Evolutionary conservation across 2,888 invertebrate genomes (phyloP).

Genomic region (Creontiades dilutus): DNA sequence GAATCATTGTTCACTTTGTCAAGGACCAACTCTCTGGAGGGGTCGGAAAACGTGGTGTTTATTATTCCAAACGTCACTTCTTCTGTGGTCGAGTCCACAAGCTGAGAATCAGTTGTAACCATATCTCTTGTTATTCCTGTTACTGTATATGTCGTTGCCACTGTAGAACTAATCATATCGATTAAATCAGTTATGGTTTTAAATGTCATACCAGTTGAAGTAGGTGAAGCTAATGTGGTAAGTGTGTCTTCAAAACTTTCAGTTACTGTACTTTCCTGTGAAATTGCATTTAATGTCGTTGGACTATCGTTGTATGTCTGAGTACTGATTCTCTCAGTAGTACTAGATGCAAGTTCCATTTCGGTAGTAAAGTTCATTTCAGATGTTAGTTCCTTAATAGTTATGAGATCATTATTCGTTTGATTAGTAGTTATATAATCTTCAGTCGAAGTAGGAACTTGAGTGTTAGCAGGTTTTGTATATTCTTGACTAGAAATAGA

Average conservation of each 20-base stretch:
- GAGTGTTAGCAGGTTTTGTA: background rate
- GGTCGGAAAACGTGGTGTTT: background rate
- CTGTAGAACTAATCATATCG: slow-evolving; percentile 14
- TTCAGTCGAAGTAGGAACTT: slow-evolving; percentile 61
- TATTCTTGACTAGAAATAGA: slow-evolving; percentile 65
- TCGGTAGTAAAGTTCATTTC: background rate
- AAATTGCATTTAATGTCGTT: background rate
- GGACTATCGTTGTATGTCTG: background rate
- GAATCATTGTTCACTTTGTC: background rate
- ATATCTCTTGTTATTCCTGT: background rate
- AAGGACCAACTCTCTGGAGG: slow-evolving; percentile 6
- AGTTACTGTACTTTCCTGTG: slow-evolving; percentile 56
- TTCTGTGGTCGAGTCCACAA: background rate
- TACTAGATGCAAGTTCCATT: background rate
- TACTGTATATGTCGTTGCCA: background rate
- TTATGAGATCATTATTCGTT: slow-evolving; percentile 2
- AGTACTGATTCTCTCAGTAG: background rate
- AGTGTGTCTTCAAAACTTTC: slow-evolving; percentile 71
- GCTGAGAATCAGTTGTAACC: background rate
- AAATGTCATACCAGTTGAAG: background rate
- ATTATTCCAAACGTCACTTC: slow-evolving; percentile 23
- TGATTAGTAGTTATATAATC: slow-evolving; percentile 38
- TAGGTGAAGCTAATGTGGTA: background rate
- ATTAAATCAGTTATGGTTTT: slow-evolving; percentile 58
- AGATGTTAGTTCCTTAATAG: background rate